Evolutionary conservation across 30 jellyfish, hydroid and myxozoan genomes (phyloP).

Genomic region (Aurelia sp.): DNA sequence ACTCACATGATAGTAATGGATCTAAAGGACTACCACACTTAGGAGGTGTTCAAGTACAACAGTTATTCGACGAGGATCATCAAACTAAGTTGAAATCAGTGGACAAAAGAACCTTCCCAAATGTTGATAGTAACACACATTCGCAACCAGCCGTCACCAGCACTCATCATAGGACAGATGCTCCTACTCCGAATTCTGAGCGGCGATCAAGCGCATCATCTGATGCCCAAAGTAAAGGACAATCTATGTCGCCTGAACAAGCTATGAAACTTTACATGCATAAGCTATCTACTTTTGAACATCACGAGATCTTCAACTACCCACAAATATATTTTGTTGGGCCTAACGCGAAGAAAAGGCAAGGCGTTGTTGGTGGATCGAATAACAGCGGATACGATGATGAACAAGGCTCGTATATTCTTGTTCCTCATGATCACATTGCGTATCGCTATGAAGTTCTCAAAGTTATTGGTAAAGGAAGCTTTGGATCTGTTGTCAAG

Average conservation of each 20-base stretch:
- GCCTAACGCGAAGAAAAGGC: conserved; percentile 95
- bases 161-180: conserved; percentile 54
- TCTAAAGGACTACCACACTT: conserved; percentile 79
- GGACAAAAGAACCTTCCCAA: conserved; percentile 78
- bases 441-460: conserved; percentile 89
- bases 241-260: conserved; percentile 87
- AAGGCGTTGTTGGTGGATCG: conserved; percentile 97
- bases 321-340: conserved; percentile 95
- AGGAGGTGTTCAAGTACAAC: conserved; percentile 94
- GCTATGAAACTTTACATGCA: conserved; percentile 95
- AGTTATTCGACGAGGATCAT: conserved; percentile 82
- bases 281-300: conserved; percentile 92
- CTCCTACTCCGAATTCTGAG: conserved; percentile 75
- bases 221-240: conserved; percentile 91
- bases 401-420: conserved; percentile 92
- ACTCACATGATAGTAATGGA: conserved; percentile 78
- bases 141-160: conserved; percentile 46
- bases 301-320: conserved; percentile 91
- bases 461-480: conserved; percentile 92
- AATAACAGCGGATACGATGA: conserved; percentile 96
- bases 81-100: conserved; percentile 72
- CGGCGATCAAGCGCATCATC: conserved; percentile 91
- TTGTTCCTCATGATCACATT: conserved; percentile 95
- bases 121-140: conserved; percentile 63
- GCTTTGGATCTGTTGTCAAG: conserved; percentile 94